phyloP scores from a whole-genome alignment of 2,113 vertebrate genomes.

The Nanger granti region DNA sequence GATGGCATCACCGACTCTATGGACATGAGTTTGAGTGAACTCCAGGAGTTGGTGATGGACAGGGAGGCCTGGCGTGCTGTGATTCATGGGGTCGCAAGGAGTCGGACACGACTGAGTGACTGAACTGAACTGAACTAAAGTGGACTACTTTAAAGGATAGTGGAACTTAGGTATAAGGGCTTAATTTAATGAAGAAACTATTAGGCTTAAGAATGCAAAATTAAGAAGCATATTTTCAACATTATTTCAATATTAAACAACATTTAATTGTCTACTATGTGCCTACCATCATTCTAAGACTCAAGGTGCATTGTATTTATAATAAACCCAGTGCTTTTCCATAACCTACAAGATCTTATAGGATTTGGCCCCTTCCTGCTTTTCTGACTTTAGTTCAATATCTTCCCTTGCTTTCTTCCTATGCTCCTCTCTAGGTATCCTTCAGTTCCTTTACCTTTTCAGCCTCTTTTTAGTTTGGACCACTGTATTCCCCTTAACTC shows the following conservation, averaged over 20 bases:
- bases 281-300: background rate
- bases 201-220: background rate
- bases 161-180: background rate
- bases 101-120: too few relatives aligned
- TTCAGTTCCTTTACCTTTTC: background rate
- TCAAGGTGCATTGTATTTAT: background rate
- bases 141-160: background rate
- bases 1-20: too few relatives aligned
- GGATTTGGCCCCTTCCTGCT: background rate
- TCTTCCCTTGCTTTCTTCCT: background rate
- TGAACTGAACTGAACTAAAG: too few relatives aligned
- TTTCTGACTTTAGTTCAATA: background rate
- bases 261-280: background rate
- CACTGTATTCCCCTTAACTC: background rate
- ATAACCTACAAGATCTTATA: background rate
- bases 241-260: background rate
- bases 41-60: too few relatives aligned
- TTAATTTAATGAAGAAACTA: background rate
- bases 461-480: background rate
- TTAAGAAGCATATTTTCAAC: background rate
- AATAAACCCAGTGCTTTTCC: background rate
- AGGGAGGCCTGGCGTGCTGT: rapidly evolving
- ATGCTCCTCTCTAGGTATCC: background rate
- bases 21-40: too few relatives aligned
- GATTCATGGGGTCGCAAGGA: too few relatives aligned